Base-by-base conservation (phyloP, 1,140 invertebrate species). In the Macrocentrus cingulum region DNA sequence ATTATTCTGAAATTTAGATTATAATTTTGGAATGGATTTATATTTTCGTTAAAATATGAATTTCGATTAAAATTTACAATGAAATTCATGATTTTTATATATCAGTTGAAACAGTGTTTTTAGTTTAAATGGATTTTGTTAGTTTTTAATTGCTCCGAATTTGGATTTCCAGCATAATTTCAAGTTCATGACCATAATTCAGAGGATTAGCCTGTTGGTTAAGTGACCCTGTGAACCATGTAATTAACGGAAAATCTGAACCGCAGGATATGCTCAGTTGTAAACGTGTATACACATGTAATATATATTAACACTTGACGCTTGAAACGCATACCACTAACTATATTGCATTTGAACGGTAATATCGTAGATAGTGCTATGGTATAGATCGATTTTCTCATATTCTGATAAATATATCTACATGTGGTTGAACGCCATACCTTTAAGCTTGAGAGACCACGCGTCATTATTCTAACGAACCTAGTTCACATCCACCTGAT, bases 391-490 rank as follows among this genome's bases (percentile, higher is more conserved):
- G 70, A 60, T 60, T 70, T 19, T 32, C 41, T 29, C 29, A 19
- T 42, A 32, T 23, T 32, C 36, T 34, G 15, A 23, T 29, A 51
- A 36, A 29, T 25, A 23, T 45, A n/a, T n/a, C n/a, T n/a, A n/a
- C n/a, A n/a, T n/a, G n/a, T n/a, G n/a, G n/a, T n/a, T n/a, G n/a
- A n/a, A n/a, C 37, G 44, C 34, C 20, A 15, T 32, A 37, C 52
- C 22, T 34, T 7, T 34, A 11, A 42, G 25, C n/a, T 32, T 13
- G 13, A 23, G 37, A 67, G 56, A 59, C 52, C 54, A 39, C 65
- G 36, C 48, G 32, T 58, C 66, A 67, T 70, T 75, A 71, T 67
- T 74, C 65, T 69, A 71, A 71, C 67, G 67, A 62, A 61, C 48
- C 25, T 16, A 16, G 20, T 13, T 15, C 48, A 44, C 61, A 65